Percentiles rank a stretch among this genome's conserved stretches.
Evolutionary conservation across 2,888 invertebrate genomes (phyloP).

Genomic region (Parasteatoda lunata): DNA sequence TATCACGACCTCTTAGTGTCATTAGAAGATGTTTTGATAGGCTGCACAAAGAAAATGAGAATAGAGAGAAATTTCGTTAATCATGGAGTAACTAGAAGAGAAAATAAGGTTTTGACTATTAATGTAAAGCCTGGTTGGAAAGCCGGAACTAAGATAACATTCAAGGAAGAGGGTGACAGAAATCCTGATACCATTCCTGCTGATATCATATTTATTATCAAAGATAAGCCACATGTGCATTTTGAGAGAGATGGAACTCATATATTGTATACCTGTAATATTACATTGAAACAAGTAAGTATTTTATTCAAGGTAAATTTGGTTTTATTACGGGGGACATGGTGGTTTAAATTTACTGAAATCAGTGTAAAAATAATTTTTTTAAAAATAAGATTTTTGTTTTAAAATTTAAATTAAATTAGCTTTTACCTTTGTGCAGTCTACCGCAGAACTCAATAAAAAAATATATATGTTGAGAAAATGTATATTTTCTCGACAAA

Average conservation of each 20-base stretch:
- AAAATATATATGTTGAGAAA: too few species aligned
- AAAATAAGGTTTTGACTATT: slow-evolving; percentile 90
- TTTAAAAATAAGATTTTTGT: too few species aligned
- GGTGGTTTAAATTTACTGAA: too few species aligned
- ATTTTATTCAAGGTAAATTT: background rate
- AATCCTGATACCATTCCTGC: slow-evolving; percentile 94
- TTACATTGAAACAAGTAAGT: slow-evolving; percentile 89
- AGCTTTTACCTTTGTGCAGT: too few species aligned
- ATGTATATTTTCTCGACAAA: too few species aligned
- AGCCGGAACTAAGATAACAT: slow-evolving; percentile 97
- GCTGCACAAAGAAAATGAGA: slow-evolving; percentile 98
- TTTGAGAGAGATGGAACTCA: slow-evolving; percentile 96
- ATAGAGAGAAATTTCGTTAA: slow-evolving; percentile 85
- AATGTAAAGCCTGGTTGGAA: slow-evolving; percentile 99
- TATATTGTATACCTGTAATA: slow-evolving; percentile 88
- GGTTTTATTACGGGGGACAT: too few species aligned
- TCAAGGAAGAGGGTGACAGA: slow-evolving; percentile 97
- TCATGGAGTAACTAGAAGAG: slow-evolving; percentile 84
- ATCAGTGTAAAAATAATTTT: too few species aligned
- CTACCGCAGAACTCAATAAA: too few species aligned
- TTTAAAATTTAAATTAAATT: too few species aligned
- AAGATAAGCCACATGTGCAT: slow-evolving; percentile 92
- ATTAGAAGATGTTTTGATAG: slow-evolving; percentile 93
- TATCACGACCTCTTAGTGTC: slow-evolving; percentile 94
- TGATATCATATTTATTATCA: slow-evolving; percentile 95